Percentiles rank a stretch among this genome's conserved stretches.
Conservation (phyloP, 2,797 vertebrate species). For the Cyprinella venusta region DNA sequence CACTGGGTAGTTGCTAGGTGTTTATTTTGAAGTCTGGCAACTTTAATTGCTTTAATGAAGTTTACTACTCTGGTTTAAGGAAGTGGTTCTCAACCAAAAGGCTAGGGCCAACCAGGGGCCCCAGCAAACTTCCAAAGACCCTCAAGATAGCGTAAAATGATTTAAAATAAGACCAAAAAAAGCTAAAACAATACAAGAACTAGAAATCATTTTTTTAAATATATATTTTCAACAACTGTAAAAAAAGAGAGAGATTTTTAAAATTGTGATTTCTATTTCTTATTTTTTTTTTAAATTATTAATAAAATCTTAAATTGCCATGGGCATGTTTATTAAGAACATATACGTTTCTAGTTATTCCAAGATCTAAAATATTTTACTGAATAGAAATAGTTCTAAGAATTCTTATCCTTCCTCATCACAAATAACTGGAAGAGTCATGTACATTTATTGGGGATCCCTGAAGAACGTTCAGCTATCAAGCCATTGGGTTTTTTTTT, state of each 20-base stretch:
- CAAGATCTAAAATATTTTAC: not conserved
- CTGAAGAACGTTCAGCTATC: not conserved
- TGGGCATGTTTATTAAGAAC: not conserved
- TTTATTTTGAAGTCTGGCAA: not conserved
- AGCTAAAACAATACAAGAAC: too few species aligned
- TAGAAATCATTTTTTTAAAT: too few species aligned
- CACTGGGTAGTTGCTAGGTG: not conserved
- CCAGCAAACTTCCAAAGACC: not conserved
- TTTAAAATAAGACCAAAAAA: not conserved
- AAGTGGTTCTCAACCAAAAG: not conserved
- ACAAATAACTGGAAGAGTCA: not conserved
- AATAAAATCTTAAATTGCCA: not conserved
- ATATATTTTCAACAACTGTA: too few species aligned
- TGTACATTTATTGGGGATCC: not conserved
- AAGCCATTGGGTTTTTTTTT: not conserved
- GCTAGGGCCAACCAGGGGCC: not conserved
- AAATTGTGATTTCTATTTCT: not conserved
- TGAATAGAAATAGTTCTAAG: not conserved
- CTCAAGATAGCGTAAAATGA: not conserved
- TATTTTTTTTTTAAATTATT: not conserved
- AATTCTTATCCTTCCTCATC: not conserved
- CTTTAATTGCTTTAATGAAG: not conserved
- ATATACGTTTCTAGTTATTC: not conserved
- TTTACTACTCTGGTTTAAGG: not conserved
- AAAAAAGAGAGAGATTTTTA: not conserved